Evolutionary conservation across 2,113 vertebrate genomes (phyloP), one percentile per base, ranked within the genome.

Genomic region (Cynocephalus volans): DNA sequence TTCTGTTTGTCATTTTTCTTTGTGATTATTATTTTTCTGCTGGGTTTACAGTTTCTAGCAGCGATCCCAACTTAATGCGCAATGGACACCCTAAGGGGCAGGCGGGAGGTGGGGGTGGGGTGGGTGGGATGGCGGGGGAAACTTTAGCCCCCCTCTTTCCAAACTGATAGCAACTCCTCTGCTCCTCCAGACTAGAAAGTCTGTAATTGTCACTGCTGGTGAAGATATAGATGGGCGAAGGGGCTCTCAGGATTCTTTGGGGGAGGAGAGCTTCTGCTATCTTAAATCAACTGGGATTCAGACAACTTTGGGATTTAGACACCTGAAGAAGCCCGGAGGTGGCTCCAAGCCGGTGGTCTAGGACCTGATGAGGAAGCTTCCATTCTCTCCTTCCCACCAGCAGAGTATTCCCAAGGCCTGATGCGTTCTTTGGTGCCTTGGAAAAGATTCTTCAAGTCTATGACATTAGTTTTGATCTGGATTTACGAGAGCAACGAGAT

Each of bases 1-100:
- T 95, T 97, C 13, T 67, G 79, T 77, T 60, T 60, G 56, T 67
- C 50, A 75, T 56, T 69, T 86, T 86, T 75, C 52, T 80, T 96
- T 64, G 56, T 87, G 77, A 70, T 36, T 52, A 14, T 69, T 69
- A 48, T 84, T 89, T 69, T 65, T 48, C 83, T 19, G 21, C 23
- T 5, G 5, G 64, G 72, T 45, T 75, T 67, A 85, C 21, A 50
- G 76, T 80, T 79, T 33, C 69, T 19, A 50, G 24, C 3, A 17
- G n/a, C 1, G 45, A 89, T 56, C 65, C 17, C 4, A 33, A 28
- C 64, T 62, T 52, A 70, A 70, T 28, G 82, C 1, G 2, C 45
- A 18, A 9, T 19, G 72, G 50, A n/a, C 83, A 72, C 52, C 28
- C 90, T 75, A 12, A 76, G 62, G 24, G n/a, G 8, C 56, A 31